Evolutionary conservation across 1,140 invertebrate genomes (phyloP), one percentile per base, ranked within the genome.

Genomic region (Drosophila carrolli): DNA sequence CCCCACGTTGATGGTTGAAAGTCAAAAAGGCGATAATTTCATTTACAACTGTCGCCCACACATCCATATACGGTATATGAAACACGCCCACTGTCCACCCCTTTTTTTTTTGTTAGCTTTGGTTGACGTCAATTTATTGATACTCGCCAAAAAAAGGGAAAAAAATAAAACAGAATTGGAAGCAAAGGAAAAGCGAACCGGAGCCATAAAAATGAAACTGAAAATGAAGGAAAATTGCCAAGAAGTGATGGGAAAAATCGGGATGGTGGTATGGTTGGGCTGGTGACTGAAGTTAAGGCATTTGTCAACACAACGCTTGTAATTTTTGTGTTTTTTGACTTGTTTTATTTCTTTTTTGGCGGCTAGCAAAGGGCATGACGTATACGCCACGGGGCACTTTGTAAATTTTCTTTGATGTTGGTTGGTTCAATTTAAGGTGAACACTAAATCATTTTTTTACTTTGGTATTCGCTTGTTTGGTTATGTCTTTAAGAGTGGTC

Each of bases 41-140:
- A 58, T 71, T 71, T 71, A 58, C 67, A 57, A 71, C 65, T 50
- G 66, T 70, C 68, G n/a, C 51, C 53, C 56, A 40, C 72, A 43
- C 54, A 40, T 50, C 6, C 16, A 48, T 40, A 16, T 35, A 10
- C 6, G 8, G 41, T 55, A 48, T 71, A 37, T 29, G 35, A 8
- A 23, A 50, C 23, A 40, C 37, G 50, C 16, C 43, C 67, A 44
- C 44, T 72, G 55, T 54, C 60, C 77, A 32, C 35, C 16, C 61
- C 48, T 35, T n/a, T 41, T 53, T 58, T 55, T 6, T 23, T 44
- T 74, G 55, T 78, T 79, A 62, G 46, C 53, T 79, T 76, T 84
- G 76, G 65, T 54, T 75, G 60, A 62, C 63, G 70, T 54, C 81
- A 82, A 86, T 86, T 88, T 88, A 88, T 86, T 88, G 82, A 86